These are phyloP conservation scores for Phorcus lineatus DNA, from an alignment of 2,888 invertebrate species.

Conservation along the genomic window DNA sequence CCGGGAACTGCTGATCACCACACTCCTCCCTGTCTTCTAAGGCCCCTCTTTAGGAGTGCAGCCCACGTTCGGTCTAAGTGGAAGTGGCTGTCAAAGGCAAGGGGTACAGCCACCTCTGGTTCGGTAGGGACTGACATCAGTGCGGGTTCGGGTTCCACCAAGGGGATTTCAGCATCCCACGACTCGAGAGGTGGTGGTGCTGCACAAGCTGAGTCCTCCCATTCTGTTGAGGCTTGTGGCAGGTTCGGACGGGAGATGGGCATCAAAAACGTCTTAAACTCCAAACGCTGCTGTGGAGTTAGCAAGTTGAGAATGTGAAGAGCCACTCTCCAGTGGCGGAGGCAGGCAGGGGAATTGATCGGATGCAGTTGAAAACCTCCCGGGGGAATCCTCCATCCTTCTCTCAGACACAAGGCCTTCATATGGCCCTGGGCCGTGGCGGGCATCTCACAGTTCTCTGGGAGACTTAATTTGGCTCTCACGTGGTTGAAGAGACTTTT, in stretches of 20 bases:
- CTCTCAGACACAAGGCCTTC: neutral
- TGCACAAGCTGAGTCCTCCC: neutral
- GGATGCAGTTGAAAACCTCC: neutral
- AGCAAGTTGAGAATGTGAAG: neutral
- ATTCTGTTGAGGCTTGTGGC: too few relatives aligned
- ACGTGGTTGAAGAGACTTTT: too few relatives aligned
- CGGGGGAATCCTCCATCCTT: neutral
- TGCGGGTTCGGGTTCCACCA: neutral
- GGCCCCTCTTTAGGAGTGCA: too few relatives aligned
- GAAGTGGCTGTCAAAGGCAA: neutral
- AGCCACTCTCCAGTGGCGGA: neutral
- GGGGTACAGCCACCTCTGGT: neutral
- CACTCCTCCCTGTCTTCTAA: too few relatives aligned
- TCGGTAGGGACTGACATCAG: neutral
- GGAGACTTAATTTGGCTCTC: too few relatives aligned
- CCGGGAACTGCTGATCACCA: too few relatives aligned
- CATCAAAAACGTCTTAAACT: too few relatives aligned
- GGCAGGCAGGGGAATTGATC: neutral
- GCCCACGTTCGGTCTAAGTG: neutral
- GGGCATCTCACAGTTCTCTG: neutral
- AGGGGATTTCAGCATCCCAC: too few relatives aligned
- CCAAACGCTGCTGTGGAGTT: neutral
- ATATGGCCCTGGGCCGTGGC: neutral
- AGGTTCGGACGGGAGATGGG: too few relatives aligned
- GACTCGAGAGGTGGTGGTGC: too few relatives aligned